These are phyloP conservation scores for Grus americana DNA, from an alignment of 2,113 vertebrate species.

Conservation along the genomic window DNA sequence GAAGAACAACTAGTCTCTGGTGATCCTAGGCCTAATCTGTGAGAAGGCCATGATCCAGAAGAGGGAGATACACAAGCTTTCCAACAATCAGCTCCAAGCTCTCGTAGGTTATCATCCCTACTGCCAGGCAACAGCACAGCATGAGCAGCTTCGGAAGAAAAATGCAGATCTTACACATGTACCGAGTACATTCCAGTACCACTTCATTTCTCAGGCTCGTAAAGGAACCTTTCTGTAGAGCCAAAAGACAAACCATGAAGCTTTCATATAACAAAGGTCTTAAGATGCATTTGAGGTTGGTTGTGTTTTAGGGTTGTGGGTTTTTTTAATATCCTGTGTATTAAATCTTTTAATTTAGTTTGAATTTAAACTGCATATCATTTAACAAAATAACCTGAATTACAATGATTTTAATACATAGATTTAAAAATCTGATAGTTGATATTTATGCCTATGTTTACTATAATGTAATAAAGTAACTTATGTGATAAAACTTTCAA, in stretches of 20 bases:
- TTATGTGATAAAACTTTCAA: not conserved
- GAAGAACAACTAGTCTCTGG: not conserved
- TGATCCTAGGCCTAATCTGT: not conserved
- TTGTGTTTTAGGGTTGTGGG: fast-evolving
- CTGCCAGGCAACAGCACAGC: not conserved
- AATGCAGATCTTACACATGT: not conserved
- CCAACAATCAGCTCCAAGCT: not conserved
- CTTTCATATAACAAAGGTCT: not conserved
- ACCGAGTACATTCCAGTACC: not conserved
- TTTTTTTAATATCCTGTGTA: not conserved
- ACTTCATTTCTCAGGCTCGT: not conserved
- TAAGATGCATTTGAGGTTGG: not conserved
- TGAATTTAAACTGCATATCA: not conserved
- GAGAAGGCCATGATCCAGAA: not conserved
- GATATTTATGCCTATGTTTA: not conserved
- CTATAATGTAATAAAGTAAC: not conserved
- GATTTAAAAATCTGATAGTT: not conserved
- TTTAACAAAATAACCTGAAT: not conserved
- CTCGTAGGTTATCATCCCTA: not conserved
- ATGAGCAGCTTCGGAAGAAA: not conserved
- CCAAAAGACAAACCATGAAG: not conserved
- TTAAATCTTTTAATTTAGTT: not conserved
- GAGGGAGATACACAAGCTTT: not conserved
- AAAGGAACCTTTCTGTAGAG: not conserved
- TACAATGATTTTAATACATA: not conserved